Evolutionary conservation across 2,797 vertebrate genomes (phyloP).

Genomic region (Centropyge bicolor): DNA sequence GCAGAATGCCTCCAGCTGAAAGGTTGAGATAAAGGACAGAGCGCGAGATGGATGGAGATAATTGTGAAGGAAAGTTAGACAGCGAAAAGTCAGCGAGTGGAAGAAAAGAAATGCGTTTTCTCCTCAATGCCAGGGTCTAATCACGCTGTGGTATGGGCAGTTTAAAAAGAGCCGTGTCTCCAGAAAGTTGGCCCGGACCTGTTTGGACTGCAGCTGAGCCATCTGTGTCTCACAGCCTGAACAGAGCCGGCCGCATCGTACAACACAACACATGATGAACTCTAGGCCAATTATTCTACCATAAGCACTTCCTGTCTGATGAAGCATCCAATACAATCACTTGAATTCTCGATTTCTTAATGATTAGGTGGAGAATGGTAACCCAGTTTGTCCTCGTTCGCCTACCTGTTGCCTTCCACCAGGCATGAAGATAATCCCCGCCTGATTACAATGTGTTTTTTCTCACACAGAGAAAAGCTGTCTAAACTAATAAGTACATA

Average conservation of each 20-base stretch:
- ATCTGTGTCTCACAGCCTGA: slow-evolving; percentile 77
- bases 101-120: slow-evolving; percentile 12
- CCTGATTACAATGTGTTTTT: slow-evolving; percentile 1
- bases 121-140: slow-evolving; percentile 35
- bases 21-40: slow-evolving; percentile 36
- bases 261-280: slow-evolving; percentile 50
- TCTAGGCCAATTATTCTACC: slow-evolving; percentile 47
- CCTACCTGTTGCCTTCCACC: slow-evolving; percentile 13
- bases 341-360: slow-evolving; percentile 4
- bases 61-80: slow-evolving; percentile 31
- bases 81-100: slow-evolving; percentile 7
- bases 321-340: slow-evolving; percentile 32
- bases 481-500: slow-evolving; percentile 23
- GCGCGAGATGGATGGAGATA: slow-evolving; percentile 16
- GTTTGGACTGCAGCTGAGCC: slow-evolving; percentile 71
- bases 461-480: slow-evolving; percentile 1
- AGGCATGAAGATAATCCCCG: slow-evolving; percentile 11
- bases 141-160: slow-evolving; percentile 36
- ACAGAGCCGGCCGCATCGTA: slow-evolving; percentile 44
- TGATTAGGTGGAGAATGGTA: slow-evolving; percentile 9
- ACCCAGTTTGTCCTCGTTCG: slow-evolving; percentile 12
- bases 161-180: slow-evolving; percentile 59
- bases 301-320: slow-evolving; percentile 47
- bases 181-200: slow-evolving; percentile 67
- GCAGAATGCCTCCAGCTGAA: slow-evolving; percentile 49